Base-by-base conservation (phyloP, 2,797 vertebrate genomes). In the Novumbra hubbsi region DNA sequence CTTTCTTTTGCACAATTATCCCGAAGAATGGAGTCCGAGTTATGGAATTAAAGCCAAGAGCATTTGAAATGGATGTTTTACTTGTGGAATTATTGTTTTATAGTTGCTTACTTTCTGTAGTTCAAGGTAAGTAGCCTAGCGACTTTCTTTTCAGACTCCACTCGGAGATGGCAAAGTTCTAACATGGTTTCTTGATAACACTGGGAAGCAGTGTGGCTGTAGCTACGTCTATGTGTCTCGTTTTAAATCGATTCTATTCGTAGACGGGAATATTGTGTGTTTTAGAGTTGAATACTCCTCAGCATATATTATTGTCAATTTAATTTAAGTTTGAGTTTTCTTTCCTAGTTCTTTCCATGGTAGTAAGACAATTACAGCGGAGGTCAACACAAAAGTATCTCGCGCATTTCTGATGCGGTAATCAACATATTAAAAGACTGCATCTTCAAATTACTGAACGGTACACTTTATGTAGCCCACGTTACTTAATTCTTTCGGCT, bases 61-160 rank as follows among this genome's bases (percentile, higher is more conserved):
- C 82, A 85, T 78, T 71, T 77, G 92, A 81, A 84, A 93, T 93
- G 93, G 90, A 88, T 82, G 83, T 77, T 85, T 82, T 88, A 80
- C 86, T 89, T 72, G 30, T 73, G 81, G 71, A 74, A 77, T 50
- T 91, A 74, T 83, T 92, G 84, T 85, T 93, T 73, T 87, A 84
- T 85, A 90, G 81, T 77, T 86, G 82, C 74, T 78, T 92, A 80
- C 74, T 87, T 80, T 63, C 87, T 82, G 79, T 84, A 81, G 84
- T 81, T 84, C 50, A 87, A 79, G 93, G 93, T 94, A 88, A 85
- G 92, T 92, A 69, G 63, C 62, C 60, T 21, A 57, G 21, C 78
- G 57, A 83, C 79, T 89, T 84, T 68, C 82, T 78, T 82, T 82
- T 84, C 79, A 21, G 24, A 21, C 19, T 32, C 28, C 1, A 50